Conservation (phyloP, 2,113 vertebrate species). For the Hydrolagus affinis region DNA sequence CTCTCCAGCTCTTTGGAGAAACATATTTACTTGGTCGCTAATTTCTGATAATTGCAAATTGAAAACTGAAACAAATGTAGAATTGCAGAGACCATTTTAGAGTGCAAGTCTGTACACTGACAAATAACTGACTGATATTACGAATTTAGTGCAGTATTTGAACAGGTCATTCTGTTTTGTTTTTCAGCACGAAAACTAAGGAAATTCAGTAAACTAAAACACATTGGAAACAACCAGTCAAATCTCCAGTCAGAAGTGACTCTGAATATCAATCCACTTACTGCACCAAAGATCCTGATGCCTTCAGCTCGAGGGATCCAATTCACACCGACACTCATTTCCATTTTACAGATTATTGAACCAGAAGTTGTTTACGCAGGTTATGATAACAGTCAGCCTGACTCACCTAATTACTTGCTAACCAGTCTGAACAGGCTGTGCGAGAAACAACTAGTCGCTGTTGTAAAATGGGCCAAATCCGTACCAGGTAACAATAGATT, state of each 20-base stretch:
- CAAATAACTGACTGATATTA: neutral
- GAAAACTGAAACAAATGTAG: neutral
- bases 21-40: no score
- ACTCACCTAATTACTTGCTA: constrained; percentile 75
- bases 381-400: constrained; percentile 69
- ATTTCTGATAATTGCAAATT: no score
- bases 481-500: constrained; percentile 74
- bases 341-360: constrained; percentile 82
- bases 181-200: constrained; percentile 85
- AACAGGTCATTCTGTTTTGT: constrained; percentile 36
- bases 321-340: constrained; percentile 70
- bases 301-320: constrained; percentile 71
- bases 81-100: neutral
- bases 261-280: constrained; percentile 60
- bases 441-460: constrained; percentile 87
- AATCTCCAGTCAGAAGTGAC: constrained; percentile 65
- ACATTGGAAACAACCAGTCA: constrained; percentile 63
- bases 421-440: constrained; percentile 85
- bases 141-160: neutral
- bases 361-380: constrained; percentile 80
- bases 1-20: no score
- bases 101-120: constrained; percentile 15
- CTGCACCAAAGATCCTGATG: constrained; percentile 64
- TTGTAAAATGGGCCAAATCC: constrained; percentile 93
- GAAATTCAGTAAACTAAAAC: constrained; percentile 78